Conservation (phyloP, 1,140 invertebrate genomes). For the Heliothis virescens region DNA sequence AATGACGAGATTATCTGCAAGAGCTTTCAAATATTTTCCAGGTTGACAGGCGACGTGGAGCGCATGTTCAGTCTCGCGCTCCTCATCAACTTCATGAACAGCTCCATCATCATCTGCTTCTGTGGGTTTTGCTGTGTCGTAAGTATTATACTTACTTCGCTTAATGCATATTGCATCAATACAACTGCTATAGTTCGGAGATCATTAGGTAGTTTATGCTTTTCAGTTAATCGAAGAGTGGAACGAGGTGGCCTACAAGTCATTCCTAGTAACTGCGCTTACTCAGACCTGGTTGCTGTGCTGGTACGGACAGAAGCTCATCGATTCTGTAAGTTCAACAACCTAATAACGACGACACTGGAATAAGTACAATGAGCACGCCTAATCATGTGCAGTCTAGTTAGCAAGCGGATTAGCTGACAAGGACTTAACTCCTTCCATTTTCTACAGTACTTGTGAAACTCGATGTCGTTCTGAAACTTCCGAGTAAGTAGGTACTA, state of each 20-base stretch:
- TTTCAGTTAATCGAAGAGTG: constrained; percentile 74
- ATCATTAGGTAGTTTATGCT: neutral
- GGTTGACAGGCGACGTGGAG: constrained; percentile 69
- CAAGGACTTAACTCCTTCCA: too few species aligned
- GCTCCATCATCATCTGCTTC: constrained; percentile 74
- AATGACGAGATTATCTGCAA: too few species aligned
- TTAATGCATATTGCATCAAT: too few species aligned
- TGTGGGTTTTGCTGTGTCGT: constrained; percentile 72
- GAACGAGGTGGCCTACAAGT: constrained; percentile 72
- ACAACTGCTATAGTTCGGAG: too few species aligned
- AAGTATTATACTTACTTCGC: too few species aligned
- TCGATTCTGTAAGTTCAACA: constrained; percentile 68
- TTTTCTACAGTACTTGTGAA: too few species aligned
- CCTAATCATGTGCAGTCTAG: too few species aligned
- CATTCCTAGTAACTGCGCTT: constrained; percentile 63
- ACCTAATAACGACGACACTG: too few species aligned
- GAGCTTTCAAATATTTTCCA: constrained; percentile 23
- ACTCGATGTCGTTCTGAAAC: too few species aligned
- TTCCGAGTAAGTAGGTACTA: too few species aligned
- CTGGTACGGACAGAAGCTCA: constrained; percentile 71
- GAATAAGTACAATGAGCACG: too few species aligned
- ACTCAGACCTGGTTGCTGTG: constrained; percentile 73
- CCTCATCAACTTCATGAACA: constrained; percentile 73
- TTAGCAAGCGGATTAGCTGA: too few species aligned
- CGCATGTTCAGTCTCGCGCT: constrained; percentile 67